phyloP scores from a whole-genome alignment of 2,888 invertebrate species.

The Mythimna impura region DNA sequence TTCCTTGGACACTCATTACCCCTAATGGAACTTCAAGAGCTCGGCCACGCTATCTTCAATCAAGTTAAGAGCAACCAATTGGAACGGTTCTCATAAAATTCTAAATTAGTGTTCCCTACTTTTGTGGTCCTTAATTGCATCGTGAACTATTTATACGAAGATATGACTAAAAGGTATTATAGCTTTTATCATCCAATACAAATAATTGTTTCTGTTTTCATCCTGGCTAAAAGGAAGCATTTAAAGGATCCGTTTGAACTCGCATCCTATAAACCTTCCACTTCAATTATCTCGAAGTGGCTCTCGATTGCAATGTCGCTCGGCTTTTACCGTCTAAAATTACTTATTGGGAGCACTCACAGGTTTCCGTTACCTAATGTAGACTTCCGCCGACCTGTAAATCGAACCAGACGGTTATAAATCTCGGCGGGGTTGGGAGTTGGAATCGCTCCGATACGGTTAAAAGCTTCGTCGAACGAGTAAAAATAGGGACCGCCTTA shows the following conservation, averaged over 20 bases:
- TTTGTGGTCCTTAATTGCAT: constrained; percentile 66
- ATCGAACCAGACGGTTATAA: constrained; percentile 85
- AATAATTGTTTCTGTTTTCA: constrained; percentile 66
- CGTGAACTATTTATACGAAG: constrained; percentile 60
- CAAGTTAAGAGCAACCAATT: constrained; percentile 74
- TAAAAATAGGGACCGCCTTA: constrained; percentile 86
- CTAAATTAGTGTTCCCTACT: constrained; percentile 63
- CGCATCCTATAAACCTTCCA: constrained; percentile 63
- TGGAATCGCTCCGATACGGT: constrained; percentile 83
- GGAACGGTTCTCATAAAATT: constrained; percentile 69
- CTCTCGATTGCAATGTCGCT: constrained; percentile 74
- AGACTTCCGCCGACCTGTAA: constrained; percentile 86
- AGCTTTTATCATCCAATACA: constrained; percentile 67
- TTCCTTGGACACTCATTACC: constrained; percentile 83
- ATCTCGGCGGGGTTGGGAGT: constrained; percentile 80
- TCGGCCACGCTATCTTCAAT: constrained; percentile 75
- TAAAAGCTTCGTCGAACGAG: constrained; percentile 85
- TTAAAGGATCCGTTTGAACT: constrained; percentile 72
- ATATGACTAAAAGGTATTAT: constrained; percentile 73
- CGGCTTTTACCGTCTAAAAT: constrained; percentile 80
- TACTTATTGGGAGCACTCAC: constrained; percentile 78
- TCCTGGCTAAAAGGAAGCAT: constrained; percentile 62
- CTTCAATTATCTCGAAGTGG: constrained; percentile 77
- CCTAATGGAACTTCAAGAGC: constrained; percentile 84
- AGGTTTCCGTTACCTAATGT: constrained; percentile 85